Base-by-base conservation (phyloP, 2,113 vertebrate species). In the Rousettus leschenaultii region DNA sequence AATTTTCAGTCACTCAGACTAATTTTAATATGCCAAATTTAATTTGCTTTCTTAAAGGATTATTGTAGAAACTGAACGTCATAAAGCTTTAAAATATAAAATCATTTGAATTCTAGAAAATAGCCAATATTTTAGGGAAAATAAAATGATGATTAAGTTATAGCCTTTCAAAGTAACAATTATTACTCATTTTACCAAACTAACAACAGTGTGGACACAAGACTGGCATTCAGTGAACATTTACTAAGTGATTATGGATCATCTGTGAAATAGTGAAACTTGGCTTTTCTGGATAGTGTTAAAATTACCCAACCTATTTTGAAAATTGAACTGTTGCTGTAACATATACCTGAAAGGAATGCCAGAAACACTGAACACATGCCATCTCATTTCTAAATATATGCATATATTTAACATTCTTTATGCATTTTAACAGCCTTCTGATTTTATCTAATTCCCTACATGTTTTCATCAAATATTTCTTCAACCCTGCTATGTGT, bases 291-390 rank as follows among this genome's bases (percentile, higher is more conserved):
- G 10, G 59, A 28, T 85, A 33, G 22, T 77, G 59, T 86, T 93
- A 88, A 93, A 94, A 91, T 96, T 74, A 83, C n/a, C n/a, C 61
- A 86, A 26, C 16, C 19, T 88, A 48, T 79, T 96, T 91, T 92
- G 74, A 85, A 95, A 92, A 75, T 38, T 77, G 86, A 95, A 65
- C 26, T 68, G 9, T 48, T 57, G 45, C 63, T 53, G 18, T 83
- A 65, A 45, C 57, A 71, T 7, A 35, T 35, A 95, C 80, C 96
- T 95, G 88, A 40, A 77, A 96, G 48, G 28, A 61, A 65, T 65
- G 43, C 22, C 24, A 66, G 45, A 87, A 43, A 83, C 21, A 40
- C n/a, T 19, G 51, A 87, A 38, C 13, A 24, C 4, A 45, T 35
- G 26, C 30, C 77, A 61, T 94, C 57, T 79, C 43, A 14, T n/a